Percentiles rank a stretch among this genome's conserved stretches.
Conservation (phyloP, 2,888 invertebrate species). For the Subacronicta megacephala region DNA sequence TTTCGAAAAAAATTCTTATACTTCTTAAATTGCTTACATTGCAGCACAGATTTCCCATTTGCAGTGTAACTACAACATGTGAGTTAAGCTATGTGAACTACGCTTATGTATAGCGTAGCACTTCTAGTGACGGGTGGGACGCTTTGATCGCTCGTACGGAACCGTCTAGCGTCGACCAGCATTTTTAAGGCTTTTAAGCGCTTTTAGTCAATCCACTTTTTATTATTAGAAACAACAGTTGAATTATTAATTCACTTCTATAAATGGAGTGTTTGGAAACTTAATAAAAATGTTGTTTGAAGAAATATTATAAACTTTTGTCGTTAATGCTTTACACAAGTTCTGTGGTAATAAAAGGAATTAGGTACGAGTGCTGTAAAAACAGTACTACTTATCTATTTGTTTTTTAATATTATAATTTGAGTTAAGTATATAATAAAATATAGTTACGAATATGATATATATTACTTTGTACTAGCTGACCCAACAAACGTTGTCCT, state of each 20-base stretch:
- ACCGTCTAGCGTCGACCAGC: conserved; percentile 51
- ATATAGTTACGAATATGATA: too few relatives aligned
- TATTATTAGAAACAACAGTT: conserved; percentile 42
- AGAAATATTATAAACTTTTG: conserved; percentile 18
- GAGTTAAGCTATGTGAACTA: conserved; percentile 1
- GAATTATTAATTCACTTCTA: conserved; percentile 43
- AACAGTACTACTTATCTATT: neutral
- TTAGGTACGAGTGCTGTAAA: neutral
- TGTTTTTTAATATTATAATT: too few relatives aligned
- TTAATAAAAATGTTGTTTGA: conserved; percentile 35
- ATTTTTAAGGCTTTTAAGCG: conserved; percentile 66
- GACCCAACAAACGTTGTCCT: too few relatives aligned
- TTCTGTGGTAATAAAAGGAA: conserved; percentile 8
- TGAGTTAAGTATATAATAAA: too few relatives aligned
- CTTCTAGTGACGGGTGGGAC: conserved; percentile 38
- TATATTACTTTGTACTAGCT: too few relatives aligned
- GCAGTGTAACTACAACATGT: conserved; percentile 2
- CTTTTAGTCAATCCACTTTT: conserved; percentile 52
- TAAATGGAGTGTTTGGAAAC: conserved; percentile 35
- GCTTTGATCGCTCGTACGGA: conserved; percentile 72
- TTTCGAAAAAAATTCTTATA: too few relatives aligned
- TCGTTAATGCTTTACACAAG: conserved; percentile 17
- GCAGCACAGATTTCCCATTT: neutral
- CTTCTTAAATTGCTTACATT: too few relatives aligned
- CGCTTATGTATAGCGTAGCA: conserved; percentile 12